phyloP scores from a whole-genome alignment of 2,797 vertebrate genomes.

The Muraenolepis orangiensis region DNA sequence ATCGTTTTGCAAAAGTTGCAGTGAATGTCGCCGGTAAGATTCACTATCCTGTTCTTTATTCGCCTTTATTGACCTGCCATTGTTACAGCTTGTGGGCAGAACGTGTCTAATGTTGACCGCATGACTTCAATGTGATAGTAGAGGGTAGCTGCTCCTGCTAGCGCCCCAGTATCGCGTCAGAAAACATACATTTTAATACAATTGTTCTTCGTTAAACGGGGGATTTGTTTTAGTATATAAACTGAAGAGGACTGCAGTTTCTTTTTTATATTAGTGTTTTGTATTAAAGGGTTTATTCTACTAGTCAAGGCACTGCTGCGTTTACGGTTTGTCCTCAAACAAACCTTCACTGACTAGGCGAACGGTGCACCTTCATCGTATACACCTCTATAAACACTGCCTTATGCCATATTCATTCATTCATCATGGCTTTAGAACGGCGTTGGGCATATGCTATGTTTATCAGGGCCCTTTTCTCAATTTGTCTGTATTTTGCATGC shows the following conservation, averaged over 20 bases:
- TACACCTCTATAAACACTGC: not conserved
- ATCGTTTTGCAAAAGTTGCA: constrained; percentile 67
- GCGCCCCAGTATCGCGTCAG: too few species aligned
- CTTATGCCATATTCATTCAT: not conserved
- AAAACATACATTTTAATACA: too few species aligned
- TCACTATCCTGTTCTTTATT: not conserved
- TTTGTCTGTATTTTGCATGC: not conserved
- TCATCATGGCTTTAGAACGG: not conserved
- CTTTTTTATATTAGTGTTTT: not conserved
- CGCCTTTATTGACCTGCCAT: accelerated
- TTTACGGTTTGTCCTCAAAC: not conserved
- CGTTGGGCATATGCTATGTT: not conserved
- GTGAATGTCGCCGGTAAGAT: constrained; percentile 65
- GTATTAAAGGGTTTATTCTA: not conserved
- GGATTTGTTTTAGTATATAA: not conserved
- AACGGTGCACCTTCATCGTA: not conserved
- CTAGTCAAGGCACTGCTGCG: not conserved
- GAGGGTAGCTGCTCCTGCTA: not conserved
- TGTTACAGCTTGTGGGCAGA: accelerated
- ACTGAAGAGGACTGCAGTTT: not conserved
- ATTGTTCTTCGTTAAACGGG: not conserved
- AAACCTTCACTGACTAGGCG: not conserved
- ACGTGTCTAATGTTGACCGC: not conserved
- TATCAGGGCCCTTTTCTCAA: not conserved
- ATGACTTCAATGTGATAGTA: not conserved